Evolutionary conservation across 92 coral and sea anemone genomes (phyloP).

Genomic region (Siderastrea siderea): DNA sequence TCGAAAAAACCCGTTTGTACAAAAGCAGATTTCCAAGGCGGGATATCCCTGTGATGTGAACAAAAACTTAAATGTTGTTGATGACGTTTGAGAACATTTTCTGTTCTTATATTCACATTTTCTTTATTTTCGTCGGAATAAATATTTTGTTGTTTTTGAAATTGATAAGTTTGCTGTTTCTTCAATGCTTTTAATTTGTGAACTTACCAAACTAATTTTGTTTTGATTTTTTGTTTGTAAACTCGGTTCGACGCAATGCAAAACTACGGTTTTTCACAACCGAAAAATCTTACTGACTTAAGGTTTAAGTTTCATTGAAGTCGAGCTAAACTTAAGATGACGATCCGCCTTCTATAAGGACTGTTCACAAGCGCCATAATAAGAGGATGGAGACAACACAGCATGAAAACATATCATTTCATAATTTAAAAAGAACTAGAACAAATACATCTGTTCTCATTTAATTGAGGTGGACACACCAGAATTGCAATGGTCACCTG

Average conservation of each 20-base stretch:
- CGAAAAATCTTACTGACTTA: too few species aligned
- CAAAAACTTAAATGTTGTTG: too few species aligned
- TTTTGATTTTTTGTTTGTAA: not conserved
- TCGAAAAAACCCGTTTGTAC: not conserved
- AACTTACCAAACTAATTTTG: not conserved
- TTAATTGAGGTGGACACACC: not conserved
- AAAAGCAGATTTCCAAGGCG: not conserved
- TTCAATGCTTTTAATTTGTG: not conserved
- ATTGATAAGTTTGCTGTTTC: constrained; percentile 14
- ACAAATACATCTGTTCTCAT: not conserved
- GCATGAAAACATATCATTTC: not conserved
- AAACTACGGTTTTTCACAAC: not conserved
- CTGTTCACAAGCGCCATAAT: not conserved
- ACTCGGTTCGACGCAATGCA: not conserved
- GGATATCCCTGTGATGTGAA: not conserved
- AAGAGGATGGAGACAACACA: not conserved
- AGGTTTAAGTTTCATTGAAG: too few species aligned
- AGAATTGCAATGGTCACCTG: too few species aligned
- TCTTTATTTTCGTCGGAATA: not conserved
- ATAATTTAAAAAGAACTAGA: not conserved
- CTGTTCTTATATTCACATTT: not conserved
- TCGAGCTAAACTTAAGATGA: too few species aligned
- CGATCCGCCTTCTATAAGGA: not conserved
- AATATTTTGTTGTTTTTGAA: constrained; percentile 9
- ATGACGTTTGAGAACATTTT: too few species aligned